phyloP scores from a whole-genome alignment of 2,888 invertebrate species.

The Argyresthia goedartella region DNA sequence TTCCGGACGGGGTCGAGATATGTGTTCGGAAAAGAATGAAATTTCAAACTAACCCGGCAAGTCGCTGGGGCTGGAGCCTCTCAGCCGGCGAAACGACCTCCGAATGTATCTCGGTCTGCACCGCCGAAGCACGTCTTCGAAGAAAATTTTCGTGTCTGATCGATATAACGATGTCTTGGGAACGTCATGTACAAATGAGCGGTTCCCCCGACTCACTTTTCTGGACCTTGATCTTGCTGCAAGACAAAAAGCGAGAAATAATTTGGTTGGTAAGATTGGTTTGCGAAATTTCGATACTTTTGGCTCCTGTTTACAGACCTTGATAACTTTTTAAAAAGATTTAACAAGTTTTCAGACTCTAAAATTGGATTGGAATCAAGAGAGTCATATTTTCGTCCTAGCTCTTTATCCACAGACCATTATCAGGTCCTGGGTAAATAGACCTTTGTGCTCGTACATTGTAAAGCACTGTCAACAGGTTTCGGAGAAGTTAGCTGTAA shows the following conservation, averaged over 20 bases:
- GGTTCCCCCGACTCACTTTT: too few species aligned
- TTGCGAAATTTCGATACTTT: too few species aligned
- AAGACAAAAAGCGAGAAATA: too few species aligned
- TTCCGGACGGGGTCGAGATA: conserved; percentile 61
- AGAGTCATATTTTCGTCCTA: too few species aligned
- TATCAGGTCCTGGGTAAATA: conserved; percentile 31
- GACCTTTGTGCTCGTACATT: conserved; percentile 12
- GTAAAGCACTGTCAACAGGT: conserved; percentile 47
- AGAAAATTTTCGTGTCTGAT: neutral
- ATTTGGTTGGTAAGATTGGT: too few species aligned
- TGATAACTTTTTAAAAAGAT: too few species aligned
- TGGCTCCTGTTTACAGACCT: too few species aligned
- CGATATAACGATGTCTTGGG: neutral
- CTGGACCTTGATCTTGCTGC: too few species aligned
- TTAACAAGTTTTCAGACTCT: too few species aligned
- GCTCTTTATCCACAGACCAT: conserved; percentile 19
- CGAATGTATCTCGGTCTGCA: conserved; percentile 16
- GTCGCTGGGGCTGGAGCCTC: conserved; percentile 27
- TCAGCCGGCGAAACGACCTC: conserved; percentile 30
- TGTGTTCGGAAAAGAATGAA: conserved; percentile 65
- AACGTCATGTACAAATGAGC: too few species aligned
- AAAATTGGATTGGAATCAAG: too few species aligned
- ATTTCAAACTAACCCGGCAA: conserved; percentile 54
- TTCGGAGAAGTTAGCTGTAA: conserved; percentile 58
- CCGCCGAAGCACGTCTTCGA: conserved; percentile 1